These are phyloP conservation scores for Hippasteria phrygiana DNA, from an alignment of 53 echinoderm and acorn worm genomes.

Conservation along the genomic window DNA sequence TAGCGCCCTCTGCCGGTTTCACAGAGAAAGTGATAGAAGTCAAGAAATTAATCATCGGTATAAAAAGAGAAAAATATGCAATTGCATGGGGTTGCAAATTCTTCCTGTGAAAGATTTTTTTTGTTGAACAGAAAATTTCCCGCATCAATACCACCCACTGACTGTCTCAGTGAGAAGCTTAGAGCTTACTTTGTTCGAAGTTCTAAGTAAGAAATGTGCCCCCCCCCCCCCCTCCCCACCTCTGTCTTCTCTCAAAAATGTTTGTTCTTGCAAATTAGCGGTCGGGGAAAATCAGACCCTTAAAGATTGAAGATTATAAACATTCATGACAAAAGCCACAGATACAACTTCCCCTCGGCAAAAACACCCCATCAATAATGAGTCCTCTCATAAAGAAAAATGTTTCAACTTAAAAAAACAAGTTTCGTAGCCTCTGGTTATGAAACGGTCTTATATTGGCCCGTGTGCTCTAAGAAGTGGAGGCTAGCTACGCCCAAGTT, in stretches of 20 bases:
- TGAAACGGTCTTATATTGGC: neutral
- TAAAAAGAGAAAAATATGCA: too few species aligned
- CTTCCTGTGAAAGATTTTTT: too few species aligned
- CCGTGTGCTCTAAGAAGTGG: neutral
- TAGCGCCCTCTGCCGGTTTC: too few species aligned
- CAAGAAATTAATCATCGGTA: too few species aligned
- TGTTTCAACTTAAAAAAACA: neutral
- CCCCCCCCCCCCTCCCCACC: too few species aligned
- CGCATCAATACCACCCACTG: neutral
- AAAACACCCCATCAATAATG: neutral
- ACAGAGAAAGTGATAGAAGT: too few species aligned
- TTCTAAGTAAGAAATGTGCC: neutral
- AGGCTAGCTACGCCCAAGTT: neutral
- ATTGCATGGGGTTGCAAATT: too few species aligned
- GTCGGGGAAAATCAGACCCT: neutral
- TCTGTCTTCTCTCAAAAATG: neutral
- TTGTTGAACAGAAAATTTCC: neutral
- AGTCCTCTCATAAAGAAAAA: neutral
- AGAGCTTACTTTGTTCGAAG: too few species aligned
- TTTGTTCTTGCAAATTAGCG: neutral
- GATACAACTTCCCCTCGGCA: neutral
- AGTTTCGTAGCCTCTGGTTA: neutral
- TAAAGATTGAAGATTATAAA: neutral
- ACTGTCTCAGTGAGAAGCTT: neutral
- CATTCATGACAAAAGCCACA: slow-evolving; percentile 27